Base-by-base conservation (phyloP, 2,888 invertebrate genomes). In the Patella ulyssiponensis region DNA sequence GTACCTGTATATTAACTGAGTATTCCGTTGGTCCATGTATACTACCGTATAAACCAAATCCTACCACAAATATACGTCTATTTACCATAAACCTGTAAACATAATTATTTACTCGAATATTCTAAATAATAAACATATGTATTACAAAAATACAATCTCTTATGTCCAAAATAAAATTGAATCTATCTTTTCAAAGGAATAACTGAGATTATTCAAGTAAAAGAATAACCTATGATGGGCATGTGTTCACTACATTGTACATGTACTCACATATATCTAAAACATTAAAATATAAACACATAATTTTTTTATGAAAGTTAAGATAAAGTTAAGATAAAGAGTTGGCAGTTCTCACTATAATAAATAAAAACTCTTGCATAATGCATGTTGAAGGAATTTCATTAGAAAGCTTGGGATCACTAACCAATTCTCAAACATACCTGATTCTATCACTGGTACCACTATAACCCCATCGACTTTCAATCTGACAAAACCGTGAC, bases 1-100 rank as follows among this genome's bases (percentile, higher is more conserved):
- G 73, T 81, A 91, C 90, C 89, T 96, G 94, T 84, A 96, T 94
- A 86, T 94, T 94, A 69, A 95, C 95, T 89, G 94, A 94, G 91
- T 96, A 96, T 89, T 96, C 96, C 11, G 95, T 94, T 20, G 93
- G 92, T 44, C 95, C 95, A 90, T 95, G 95, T 86, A 96, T 95
- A 53, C 96, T 95, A 53, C 96, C 96, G 91, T 96, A 96, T 81
- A 96, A 92, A 78, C 96, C 96, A 91, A 96, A 96, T 1, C 96
- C 96, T 79, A 96, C 95, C 27, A 96, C 94, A 92, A 95, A 96
- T 85, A 96, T 95, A 79, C 95, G 93, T 85, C 95, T 94, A 90
- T 96, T 96, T 1, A 96, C 96, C 53, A 94, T 94, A 90, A 96
- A 96, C 86, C 96, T 94, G 86, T 20, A 92, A 89, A 79, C 44